These are phyloP conservation scores for Lepidonotus clava DNA, from an alignment of 2,888 invertebrate species.

Conservation along the genomic window DNA sequence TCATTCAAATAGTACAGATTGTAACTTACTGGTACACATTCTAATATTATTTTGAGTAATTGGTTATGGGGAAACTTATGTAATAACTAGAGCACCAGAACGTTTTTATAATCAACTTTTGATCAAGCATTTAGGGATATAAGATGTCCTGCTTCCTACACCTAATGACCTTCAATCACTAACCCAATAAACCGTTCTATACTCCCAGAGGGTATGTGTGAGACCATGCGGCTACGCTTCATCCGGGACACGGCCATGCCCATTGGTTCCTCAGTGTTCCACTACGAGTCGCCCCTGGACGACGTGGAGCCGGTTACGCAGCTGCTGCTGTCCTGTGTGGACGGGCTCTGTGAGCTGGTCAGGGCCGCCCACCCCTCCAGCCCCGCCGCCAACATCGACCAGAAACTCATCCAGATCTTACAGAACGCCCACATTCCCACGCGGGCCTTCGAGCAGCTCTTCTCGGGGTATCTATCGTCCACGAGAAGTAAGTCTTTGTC, in stretches of 20 bases:
- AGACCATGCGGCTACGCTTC: neutral
- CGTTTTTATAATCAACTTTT: too few relatives aligned
- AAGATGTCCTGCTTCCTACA: too few relatives aligned
- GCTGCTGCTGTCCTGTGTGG: neutral
- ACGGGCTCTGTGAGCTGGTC: slow-evolving; percentile 1
- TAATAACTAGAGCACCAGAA: too few relatives aligned
- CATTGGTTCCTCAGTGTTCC: neutral
- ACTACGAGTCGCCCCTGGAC: slow-evolving; percentile 7
- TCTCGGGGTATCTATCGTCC: neutral
- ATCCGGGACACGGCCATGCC: neutral
- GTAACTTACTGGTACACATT: too few relatives aligned
- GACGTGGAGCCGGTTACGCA: neutral
- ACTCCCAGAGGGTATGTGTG: slow-evolving; percentile 26
- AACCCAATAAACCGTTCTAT: too few relatives aligned
- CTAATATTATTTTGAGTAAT: too few relatives aligned
- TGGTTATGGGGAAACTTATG: too few relatives aligned
- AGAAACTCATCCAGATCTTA: neutral
- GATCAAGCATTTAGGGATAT: too few relatives aligned
- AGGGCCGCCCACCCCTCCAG: neutral
- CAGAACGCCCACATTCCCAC: neutral
- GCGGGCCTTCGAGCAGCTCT: slow-evolving; percentile 10
- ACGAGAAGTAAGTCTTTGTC: neutral
- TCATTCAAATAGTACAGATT: too few relatives aligned
- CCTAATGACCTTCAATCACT: too few relatives aligned
- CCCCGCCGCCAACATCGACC: neutral